These are phyloP conservation scores for Tetrapedia diversipes DNA, from an alignment of 2,888 invertebrate species.

Conservation along the genomic window DNA sequence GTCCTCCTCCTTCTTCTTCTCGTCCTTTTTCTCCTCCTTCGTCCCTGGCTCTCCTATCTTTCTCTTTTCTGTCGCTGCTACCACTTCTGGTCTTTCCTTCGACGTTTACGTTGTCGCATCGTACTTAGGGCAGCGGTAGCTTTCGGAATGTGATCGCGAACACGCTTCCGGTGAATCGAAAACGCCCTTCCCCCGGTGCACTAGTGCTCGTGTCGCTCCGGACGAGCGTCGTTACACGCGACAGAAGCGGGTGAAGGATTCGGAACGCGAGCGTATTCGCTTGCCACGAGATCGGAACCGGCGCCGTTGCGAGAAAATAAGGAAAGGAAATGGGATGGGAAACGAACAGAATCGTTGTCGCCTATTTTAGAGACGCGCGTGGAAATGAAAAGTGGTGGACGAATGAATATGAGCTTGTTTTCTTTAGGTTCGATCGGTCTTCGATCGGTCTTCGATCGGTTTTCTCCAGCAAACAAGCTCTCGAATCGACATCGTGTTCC, in stretches of 20 bases:
- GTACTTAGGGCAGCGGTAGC: conserved; percentile 13
- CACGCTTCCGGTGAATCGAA: background rate
- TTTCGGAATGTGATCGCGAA: background rate
- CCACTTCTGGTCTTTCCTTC: background rate
- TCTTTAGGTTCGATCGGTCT: conserved; percentile 12
- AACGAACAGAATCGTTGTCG: too few species aligned
- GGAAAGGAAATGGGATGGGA: background rate
- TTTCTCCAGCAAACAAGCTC: background rate
- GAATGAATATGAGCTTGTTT: too few species aligned
- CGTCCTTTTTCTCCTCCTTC: background rate
- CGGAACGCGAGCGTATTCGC: too few species aligned
- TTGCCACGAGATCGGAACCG: background rate
- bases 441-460: too few species aligned
- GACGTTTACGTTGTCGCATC: conserved; percentile 15
- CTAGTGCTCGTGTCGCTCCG: too few species aligned
- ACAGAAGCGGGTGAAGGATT: background rate
- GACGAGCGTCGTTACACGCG: background rate
- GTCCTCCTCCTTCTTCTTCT: background rate
- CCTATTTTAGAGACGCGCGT: too few species aligned
- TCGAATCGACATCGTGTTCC: conserved; percentile 12
- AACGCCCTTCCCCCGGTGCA: background rate
- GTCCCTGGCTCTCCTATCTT: too few species aligned
- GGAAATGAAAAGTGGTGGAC: background rate
- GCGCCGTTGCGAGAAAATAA: background rate
- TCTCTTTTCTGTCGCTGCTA: background rate